Evolutionary conservation across 2,888 invertebrate species (phyloP).

Genomic region (Acanthosepion lycidas): DNA sequence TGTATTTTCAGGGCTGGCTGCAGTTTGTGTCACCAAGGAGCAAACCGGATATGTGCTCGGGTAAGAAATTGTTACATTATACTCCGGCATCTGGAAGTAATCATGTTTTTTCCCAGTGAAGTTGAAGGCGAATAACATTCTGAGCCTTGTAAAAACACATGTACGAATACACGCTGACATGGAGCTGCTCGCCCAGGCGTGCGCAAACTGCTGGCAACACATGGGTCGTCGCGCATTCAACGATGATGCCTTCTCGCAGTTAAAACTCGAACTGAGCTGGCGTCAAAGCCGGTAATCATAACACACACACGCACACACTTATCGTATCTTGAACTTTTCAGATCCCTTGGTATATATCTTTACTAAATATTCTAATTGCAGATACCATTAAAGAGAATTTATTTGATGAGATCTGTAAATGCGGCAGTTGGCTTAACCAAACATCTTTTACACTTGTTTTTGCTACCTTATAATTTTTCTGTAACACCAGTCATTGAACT

Average conservation of each 20-base stretch:
- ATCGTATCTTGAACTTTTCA: too few species aligned
- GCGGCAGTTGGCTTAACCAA: too few species aligned
- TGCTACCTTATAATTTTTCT: too few species aligned
- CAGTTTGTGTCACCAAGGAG: neutral
- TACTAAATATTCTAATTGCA: neutral
- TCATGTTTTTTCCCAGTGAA: constrained; percentile 14
- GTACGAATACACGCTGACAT: constrained; percentile 33
- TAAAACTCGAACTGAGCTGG: neutral
- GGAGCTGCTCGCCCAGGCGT: neutral
- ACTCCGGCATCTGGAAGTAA: neutral
- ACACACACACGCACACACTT: too few species aligned
- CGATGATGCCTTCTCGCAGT: neutral
- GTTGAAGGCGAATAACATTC: constrained; percentile 33
- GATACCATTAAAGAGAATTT: neutral
- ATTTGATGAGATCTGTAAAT: neutral
- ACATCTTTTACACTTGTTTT: too few species aligned
- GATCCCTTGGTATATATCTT: too few species aligned
- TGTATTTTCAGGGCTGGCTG: constrained; percentile 9
- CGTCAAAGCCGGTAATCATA: neutral
- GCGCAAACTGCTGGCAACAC: neutral
- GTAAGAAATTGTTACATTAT: neutral
- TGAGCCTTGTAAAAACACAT: neutral
- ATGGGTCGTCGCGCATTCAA: neutral
- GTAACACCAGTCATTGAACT: too few species aligned
- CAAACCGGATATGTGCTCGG: neutral